phyloP scores from a whole-genome alignment of 2,797 vertebrate species.

The Mus minutoides region DNA sequence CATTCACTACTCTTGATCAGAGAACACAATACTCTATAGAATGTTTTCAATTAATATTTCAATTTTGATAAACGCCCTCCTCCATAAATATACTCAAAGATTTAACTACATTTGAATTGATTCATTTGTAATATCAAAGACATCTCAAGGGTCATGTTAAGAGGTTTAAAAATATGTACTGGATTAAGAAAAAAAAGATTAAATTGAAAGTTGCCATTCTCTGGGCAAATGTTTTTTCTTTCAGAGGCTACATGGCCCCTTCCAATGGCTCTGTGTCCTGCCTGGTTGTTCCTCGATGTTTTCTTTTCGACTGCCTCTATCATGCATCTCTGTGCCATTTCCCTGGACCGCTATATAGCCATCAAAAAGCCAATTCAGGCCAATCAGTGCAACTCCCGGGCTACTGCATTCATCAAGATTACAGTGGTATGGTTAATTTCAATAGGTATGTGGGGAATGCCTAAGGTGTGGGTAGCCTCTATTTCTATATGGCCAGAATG shows the following conservation, averaged over 20 bases:
- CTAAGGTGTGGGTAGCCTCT: conserved; percentile 55
- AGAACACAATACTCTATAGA: conserved; percentile 16
- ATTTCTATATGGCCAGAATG: conserved; percentile 15
- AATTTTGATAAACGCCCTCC: neutral
- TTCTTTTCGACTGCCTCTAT: conserved; percentile 99
- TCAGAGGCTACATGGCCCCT: conserved; percentile 96
- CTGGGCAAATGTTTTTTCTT: conserved; percentile 80
- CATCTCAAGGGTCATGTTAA: neutral
- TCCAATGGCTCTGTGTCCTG: conserved; percentile 94
- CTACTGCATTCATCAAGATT: conserved; percentile 96
- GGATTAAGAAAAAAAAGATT: neutral
- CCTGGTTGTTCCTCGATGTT: conserved; percentile 98
- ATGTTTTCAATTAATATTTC: neutral
- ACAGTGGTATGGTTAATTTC: conserved; percentile 98
- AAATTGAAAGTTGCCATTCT: conserved; percentile 49
- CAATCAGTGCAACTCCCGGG: conserved; percentile 96
- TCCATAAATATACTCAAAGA: neutral
- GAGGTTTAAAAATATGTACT: conserved; percentile 3
- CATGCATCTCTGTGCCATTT: conserved; percentile 99
- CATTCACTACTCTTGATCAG: neutral
- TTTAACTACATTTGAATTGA: conserved; percentile 20
- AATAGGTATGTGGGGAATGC: conserved; percentile 90
- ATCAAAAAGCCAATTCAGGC: conserved; percentile 99
- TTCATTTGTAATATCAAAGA: conserved; percentile 26
- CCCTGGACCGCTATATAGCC: conserved; percentile 97